phyloP scores from a whole-genome alignment of 2,888 invertebrate species.

The Lucinisca nassula region DNA sequence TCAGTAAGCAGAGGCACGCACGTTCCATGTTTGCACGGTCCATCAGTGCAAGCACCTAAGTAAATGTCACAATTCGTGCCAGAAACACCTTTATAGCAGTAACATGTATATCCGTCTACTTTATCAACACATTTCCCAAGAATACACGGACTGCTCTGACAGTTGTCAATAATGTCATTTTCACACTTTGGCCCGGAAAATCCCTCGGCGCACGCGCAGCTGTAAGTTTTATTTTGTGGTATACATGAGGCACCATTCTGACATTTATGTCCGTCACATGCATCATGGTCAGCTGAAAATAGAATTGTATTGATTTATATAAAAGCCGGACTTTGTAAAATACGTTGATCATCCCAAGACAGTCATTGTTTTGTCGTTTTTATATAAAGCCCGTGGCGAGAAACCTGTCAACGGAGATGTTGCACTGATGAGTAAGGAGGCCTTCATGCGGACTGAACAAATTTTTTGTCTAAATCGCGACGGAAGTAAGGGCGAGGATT shows the following conservation, averaged over 20 bases:
- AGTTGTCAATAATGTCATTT: not conserved
- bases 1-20: constrained; percentile 24
- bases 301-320: too few species aligned
- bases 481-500: too few species aligned
- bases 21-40: constrained; percentile 45
- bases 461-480: too few species aligned
- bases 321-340: too few species aligned
- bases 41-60: constrained; percentile 36
- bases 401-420: too few species aligned
- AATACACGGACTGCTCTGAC: constrained; percentile 31
- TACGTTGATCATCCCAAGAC: too few species aligned
- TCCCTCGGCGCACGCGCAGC: not conserved
- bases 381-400: too few species aligned
- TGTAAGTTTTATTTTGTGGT: not conserved
- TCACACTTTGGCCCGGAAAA: constrained; percentile 24
- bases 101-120: constrained; percentile 13
- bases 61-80: constrained; percentile 43
- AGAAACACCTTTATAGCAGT: constrained; percentile 21
- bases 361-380: too few species aligned
- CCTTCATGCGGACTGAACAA: too few species aligned
- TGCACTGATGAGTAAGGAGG: too few species aligned
- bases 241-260: constrained; percentile 24
- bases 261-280: constrained; percentile 5
- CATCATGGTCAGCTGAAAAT: not conserved
- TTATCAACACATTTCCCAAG: constrained; percentile 24